phyloP scores from a whole-genome alignment of 2,797 vertebrate genomes.

The Hyperoplus immaculatus region DNA sequence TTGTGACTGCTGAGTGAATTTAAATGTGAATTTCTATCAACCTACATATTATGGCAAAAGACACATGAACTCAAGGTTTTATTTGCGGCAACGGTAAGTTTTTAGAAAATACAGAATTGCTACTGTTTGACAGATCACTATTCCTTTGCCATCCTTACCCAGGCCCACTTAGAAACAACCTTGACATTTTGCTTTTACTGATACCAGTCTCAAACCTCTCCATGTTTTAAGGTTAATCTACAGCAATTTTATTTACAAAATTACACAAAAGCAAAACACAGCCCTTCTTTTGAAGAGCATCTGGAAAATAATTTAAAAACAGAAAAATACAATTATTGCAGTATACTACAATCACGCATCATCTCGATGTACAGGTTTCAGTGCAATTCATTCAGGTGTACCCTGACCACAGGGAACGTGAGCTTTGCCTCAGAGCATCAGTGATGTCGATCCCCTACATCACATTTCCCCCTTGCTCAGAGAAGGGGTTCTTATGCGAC shows the following conservation, averaged over 20 bases:
- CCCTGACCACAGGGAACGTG: slow-evolving; percentile 66
- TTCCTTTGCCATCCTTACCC: slow-evolving; percentile 50
- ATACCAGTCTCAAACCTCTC: slow-evolving; percentile 86
- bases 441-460: slow-evolving; percentile 35
- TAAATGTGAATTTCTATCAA: background rate
- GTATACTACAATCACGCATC: slow-evolving; percentile 98
- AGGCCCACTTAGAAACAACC: slow-evolving; percentile 86
- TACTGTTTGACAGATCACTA: slow-evolving; percentile 75
- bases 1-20: no score
- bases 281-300: slow-evolving; percentile 78
- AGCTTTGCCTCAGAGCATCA: slow-evolving; percentile 61
- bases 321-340: slow-evolving; percentile 95
- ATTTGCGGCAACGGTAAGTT: slow-evolving; percentile 83
- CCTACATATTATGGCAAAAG: slow-evolving; percentile 8
- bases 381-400: slow-evolving; percentile 93
- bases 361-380: slow-evolving; percentile 94
- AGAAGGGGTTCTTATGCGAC: slow-evolving; percentile 43
- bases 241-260: slow-evolving; percentile 96
- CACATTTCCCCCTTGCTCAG: slow-evolving; percentile 33
- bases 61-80: slow-evolving; percentile 79
- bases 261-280: slow-evolving; percentile 90
- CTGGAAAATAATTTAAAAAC: slow-evolving; percentile 93
- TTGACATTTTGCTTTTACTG: slow-evolving; percentile 62
- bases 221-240: slow-evolving; percentile 92
- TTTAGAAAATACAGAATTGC: slow-evolving; percentile 81